Evolutionary conservation across 2,797 vertebrate species (phyloP).

Genomic region (Ciconia nigra): DNA sequence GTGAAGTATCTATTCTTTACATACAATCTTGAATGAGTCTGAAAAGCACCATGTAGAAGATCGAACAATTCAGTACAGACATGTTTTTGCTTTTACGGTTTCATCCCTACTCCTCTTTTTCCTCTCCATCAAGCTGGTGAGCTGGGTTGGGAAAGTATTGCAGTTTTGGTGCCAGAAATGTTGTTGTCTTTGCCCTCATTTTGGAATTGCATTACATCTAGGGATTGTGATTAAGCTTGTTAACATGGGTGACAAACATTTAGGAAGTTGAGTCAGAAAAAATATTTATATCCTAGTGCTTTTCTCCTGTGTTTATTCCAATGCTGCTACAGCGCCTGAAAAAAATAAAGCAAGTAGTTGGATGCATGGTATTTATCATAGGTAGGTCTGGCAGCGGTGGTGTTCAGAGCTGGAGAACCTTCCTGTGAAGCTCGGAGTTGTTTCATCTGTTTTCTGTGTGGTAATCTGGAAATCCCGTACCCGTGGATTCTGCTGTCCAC

Average conservation of each 20-base stretch:
- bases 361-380: accelerated
- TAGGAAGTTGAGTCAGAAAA: not conserved
- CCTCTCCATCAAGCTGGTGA: not conserved
- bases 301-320: not conserved
- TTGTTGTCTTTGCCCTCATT: not conserved
- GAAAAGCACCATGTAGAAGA: not conserved
- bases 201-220: not conserved
- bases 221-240: not conserved
- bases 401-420: not conserved
- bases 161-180: not conserved
- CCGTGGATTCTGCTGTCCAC: accelerated
- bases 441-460: not conserved
- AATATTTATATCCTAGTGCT: not conserved
- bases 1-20: not conserved
- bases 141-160: no score
- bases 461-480: accelerated
- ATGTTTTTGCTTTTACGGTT: not conserved
- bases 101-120: not conserved
- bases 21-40: accelerated
- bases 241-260: not conserved
- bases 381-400: not conserved
- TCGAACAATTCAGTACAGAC: not conserved
- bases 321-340: not conserved
- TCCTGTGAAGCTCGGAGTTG: accelerated
- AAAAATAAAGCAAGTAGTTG: accelerated